A percentile compares a stretch with the other conserved stretches of the same genome.
phyloP scores from a whole-genome alignment of 2,797 vertebrate species.

The Squalus acanthias region DNA sequence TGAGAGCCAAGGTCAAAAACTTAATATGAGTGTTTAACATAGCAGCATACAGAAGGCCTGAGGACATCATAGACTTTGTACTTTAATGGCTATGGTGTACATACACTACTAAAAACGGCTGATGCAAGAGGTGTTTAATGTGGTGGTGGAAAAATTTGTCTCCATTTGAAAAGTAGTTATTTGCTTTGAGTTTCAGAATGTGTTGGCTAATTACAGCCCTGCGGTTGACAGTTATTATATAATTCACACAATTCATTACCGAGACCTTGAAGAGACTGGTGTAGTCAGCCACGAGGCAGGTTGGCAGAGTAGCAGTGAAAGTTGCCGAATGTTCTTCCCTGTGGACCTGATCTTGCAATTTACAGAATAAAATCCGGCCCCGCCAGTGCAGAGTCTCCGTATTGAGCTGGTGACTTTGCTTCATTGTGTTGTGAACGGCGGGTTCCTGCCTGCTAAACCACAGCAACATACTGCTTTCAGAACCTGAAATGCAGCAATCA shows the following conservation, averaged over 20 bases:
- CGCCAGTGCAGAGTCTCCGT: background rate
- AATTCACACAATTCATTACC: background rate
- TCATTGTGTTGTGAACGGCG: background rate
- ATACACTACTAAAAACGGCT: background rate
- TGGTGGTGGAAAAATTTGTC: background rate
- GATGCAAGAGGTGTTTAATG: background rate
- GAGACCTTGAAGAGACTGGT: background rate
- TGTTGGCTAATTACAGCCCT: background rate
- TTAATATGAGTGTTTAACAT: background rate
- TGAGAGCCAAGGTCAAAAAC: background rate
- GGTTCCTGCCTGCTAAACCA: background rate
- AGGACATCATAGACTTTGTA: background rate
- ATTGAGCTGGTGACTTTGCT: background rate
- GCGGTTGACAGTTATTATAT: background rate
- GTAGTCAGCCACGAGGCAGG: background rate
- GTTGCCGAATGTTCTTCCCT: background rate
- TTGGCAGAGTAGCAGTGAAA: background rate
- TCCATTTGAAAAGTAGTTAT: background rate
- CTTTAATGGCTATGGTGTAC: background rate
- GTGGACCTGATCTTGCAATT: background rate
- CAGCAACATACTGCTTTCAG: background rate
- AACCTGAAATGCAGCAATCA: background rate
- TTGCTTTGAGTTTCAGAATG: background rate
- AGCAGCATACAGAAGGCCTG: background rate
- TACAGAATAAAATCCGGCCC: background rate